phyloP scores from a whole-genome alignment of 2,797 vertebrate genomes.

The Notolepis coatsorum region DNA sequence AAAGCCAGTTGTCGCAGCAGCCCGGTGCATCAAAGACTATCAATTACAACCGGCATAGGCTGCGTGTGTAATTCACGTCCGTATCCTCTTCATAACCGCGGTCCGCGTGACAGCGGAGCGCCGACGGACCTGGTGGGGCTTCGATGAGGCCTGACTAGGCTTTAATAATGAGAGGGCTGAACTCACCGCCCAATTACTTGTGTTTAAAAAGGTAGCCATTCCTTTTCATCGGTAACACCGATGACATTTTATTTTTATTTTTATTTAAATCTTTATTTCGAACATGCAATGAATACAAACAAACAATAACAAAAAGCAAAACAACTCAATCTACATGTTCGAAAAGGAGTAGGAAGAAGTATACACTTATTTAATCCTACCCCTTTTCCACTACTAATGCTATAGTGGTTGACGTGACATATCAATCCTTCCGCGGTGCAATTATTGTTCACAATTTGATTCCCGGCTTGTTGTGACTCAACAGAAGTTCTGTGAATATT shows the following conservation, averaged over 20 bases:
- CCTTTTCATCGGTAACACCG: too few relatives aligned
- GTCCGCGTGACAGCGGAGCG: constrained; percentile 31
- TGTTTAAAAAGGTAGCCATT: too few relatives aligned
- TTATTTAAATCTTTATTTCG: too few relatives aligned
- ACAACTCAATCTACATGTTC: too few relatives aligned
- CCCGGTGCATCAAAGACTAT: constrained; percentile 56
- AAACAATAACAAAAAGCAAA: too few relatives aligned
- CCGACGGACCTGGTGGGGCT: constrained; percentile 40
- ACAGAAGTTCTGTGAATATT: constrained; percentile 12
- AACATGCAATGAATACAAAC: too few relatives aligned
- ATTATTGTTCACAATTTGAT: background rate
- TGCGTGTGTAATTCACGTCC: constrained; percentile 39
- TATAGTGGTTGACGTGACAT: constrained; percentile 8
- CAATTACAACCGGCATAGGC: constrained; percentile 59
- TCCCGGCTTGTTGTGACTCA: background rate
- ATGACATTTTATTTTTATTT: too few relatives aligned
- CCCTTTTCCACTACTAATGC: too few relatives aligned
- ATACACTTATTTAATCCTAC: too few relatives aligned
- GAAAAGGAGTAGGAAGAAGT: too few relatives aligned
- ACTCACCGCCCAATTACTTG: constrained; percentile 6
- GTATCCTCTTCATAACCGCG: constrained; percentile 48
- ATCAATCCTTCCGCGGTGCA: constrained; percentile 7
- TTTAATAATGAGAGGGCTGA: constrained; percentile 31
- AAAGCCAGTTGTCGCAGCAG: constrained; percentile 54
- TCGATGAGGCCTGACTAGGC: constrained; percentile 48